Base-by-base conservation (phyloP, 2,888 invertebrate genomes). In the Pachycephus smyrnensis region DNA sequence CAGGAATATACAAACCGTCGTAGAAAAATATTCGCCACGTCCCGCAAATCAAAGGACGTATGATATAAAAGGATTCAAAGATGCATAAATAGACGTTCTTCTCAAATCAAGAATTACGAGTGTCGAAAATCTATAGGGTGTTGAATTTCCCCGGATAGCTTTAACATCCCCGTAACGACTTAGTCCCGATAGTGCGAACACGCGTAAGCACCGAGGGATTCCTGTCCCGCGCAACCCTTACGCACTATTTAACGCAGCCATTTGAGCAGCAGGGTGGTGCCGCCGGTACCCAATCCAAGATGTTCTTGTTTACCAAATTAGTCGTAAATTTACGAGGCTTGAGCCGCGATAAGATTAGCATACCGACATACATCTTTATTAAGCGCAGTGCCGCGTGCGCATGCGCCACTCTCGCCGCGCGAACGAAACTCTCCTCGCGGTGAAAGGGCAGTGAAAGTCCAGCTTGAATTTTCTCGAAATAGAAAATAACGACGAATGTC, bases 221-320 rank as follows among this genome's bases (percentile, higher is more conserved):
- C 76, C 82, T 80, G 80, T 75, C 75, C 77, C 80, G 80, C 73
- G 33, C 77, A 81, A 80, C 79, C 75, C 73, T 77, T 76, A 69
- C 87, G 85, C 85, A 82, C 84, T 84, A 85, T 85, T 87, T 85
- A 86, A 85, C 84, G 80, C 82, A 78, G 76, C 82, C 77, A 77
- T 78, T 75, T 76, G 69, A 76, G 83, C 55, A 55, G 55, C 9
- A 23, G 23, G 23, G 23, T 23, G 55, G 9, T 23, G 23, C 23
- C 9, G 23, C 55, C 23, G 78, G 79, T 75, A 76, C 77, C 81
- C 79, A 82, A 77, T 84, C 80, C 83, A 84, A 86, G 84, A 85
- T 82, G 36, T 86, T 85, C 86, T 85, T 86, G 86, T 86, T 84
- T 86, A 86, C 84, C 82, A 83, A 86, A 86, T 86, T 85, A 85